Evolutionary conservation across 2,113 vertebrate species (phyloP).

Genomic region (Pitta sordida): DNA sequence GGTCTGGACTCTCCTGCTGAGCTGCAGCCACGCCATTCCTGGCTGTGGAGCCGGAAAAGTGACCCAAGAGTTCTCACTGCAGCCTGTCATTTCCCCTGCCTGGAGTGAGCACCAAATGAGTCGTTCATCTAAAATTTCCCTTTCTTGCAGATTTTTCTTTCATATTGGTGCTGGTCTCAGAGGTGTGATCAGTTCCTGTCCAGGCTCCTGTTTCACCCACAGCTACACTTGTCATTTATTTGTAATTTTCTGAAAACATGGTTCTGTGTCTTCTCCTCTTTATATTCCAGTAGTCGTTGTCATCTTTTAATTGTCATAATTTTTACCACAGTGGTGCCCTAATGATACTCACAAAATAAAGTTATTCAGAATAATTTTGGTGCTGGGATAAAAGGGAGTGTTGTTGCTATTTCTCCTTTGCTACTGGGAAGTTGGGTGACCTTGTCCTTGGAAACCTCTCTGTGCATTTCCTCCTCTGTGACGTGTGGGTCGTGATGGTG

Average conservation of each 20-base stretch:
- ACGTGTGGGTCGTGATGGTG: not conserved
- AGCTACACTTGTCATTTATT: not conserved
- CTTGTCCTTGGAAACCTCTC: not conserved
- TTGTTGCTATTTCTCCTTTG: not conserved
- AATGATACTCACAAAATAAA: not conserved
- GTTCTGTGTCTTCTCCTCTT: not conserved
- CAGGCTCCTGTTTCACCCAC: not conserved
- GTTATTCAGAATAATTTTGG: not conserved
- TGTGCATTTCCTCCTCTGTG: not conserved
- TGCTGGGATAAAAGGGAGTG: not conserved
- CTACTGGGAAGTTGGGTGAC: not conserved
- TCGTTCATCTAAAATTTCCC: not conserved
- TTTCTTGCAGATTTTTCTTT: not conserved
- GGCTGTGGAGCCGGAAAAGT: not conserved
- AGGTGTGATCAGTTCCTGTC: not conserved
- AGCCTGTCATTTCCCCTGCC: not conserved
- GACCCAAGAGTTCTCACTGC: fast-evolving
- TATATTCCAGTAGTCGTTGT: not conserved
- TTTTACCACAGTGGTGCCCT: not conserved
- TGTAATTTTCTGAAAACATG: not conserved
- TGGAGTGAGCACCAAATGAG: not conserved
- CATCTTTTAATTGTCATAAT: not conserved
- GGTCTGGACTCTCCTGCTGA: not conserved
- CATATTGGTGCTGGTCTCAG: not conserved
- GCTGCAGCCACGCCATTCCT: not conserved